These are phyloP conservation scores for Chrysaora quinquecirrha DNA, from an alignment of 30 jellyfish, hydroid and myxozoan genomes.

Conservation along the genomic window DNA sequence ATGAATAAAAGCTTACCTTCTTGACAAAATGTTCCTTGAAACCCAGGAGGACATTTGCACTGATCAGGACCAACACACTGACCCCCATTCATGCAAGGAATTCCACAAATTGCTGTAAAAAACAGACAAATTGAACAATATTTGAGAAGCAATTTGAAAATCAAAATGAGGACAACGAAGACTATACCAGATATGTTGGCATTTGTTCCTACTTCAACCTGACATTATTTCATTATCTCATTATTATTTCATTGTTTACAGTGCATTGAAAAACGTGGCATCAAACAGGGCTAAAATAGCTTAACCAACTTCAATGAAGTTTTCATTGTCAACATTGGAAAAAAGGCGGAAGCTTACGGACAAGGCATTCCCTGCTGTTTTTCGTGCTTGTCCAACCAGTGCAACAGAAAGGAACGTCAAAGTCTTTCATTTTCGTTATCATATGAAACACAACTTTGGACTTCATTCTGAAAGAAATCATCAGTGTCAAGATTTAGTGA, in stretches of 20 bases:
- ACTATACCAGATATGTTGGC: too few species aligned
- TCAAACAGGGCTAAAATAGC: too few species aligned
- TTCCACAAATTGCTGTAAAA: constrained; percentile 64
- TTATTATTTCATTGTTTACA: too few species aligned
- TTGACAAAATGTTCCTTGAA: constrained; percentile 59
- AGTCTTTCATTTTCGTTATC: constrained; percentile 34
- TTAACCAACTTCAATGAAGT: too few species aligned
- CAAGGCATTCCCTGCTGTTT: constrained; percentile 36
- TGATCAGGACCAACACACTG: constrained; percentile 54
- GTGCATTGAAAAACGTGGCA: too few species aligned
- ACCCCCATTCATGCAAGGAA: constrained; percentile 66
- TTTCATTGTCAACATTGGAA: too few species aligned
- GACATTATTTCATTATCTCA: too few species aligned
- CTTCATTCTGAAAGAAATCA: constrained; percentile 10
- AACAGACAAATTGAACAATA: too few species aligned
- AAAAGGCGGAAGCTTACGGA: constrained; percentile 37
- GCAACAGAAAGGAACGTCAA: constrained; percentile 54
- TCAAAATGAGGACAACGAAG: too few species aligned
- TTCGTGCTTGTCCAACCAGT: constrained; percentile 54
- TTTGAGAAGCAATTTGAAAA: too few species aligned
- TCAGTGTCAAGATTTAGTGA: neutral
- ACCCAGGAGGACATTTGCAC: constrained; percentile 59
- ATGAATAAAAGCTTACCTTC: constrained; percentile 73
- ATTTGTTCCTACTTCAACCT: too few species aligned
- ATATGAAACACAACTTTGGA: constrained; percentile 7